phyloP scores from a whole-genome alignment of 2,113 vertebrate species.

The Odontesthes bonariensis region DNA sequence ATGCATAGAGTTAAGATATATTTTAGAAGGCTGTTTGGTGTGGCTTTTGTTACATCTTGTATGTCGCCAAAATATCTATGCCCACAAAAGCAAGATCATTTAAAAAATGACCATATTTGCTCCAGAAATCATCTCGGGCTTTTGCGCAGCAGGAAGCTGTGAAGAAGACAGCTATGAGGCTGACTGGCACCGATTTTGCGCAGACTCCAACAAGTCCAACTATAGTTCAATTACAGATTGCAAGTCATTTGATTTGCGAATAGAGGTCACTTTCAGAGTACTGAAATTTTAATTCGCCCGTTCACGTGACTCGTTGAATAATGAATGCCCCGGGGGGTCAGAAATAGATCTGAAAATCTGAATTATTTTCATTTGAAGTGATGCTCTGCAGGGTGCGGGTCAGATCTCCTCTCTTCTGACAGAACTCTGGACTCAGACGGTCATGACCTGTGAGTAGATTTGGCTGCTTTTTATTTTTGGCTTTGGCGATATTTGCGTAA shows the following conservation, averaged over 20 bases:
- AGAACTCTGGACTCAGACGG: slow-evolving; percentile 49
- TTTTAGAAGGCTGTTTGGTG: background rate
- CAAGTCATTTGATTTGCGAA: slow-evolving; percentile 75
- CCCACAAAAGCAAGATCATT: background rate
- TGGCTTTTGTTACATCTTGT: background rate
- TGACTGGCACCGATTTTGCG: slow-evolving; percentile 70
- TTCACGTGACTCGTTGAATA: slow-evolving; percentile 96
- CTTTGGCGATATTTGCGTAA: slow-evolving; percentile 2
- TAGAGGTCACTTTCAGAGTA: slow-evolving; percentile 83
- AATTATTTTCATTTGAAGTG: slow-evolving; percentile 90
- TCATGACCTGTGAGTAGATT: slow-evolving; percentile 77
- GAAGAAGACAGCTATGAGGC: slow-evolving; percentile 56
- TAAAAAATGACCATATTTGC: background rate
- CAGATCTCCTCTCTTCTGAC: slow-evolving; percentile 81
- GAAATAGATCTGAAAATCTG: slow-evolving; percentile 90
- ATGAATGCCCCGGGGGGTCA: slow-evolving; percentile 90
- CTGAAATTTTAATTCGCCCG: slow-evolving; percentile 91
- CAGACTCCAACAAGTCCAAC: slow-evolving; percentile 66
- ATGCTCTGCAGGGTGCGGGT: slow-evolving; percentile 88
- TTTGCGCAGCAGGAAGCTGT: background rate
- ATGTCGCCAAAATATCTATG: background rate
- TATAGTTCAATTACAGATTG: slow-evolving; percentile 71
- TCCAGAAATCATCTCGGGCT: slow-evolving; percentile 20
- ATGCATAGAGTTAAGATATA: background rate
- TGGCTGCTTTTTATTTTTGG: background rate